These are phyloP conservation scores for Bombus waltoni DNA, from an alignment of 1,140 invertebrate species.

Conservation along the genomic window DNA sequence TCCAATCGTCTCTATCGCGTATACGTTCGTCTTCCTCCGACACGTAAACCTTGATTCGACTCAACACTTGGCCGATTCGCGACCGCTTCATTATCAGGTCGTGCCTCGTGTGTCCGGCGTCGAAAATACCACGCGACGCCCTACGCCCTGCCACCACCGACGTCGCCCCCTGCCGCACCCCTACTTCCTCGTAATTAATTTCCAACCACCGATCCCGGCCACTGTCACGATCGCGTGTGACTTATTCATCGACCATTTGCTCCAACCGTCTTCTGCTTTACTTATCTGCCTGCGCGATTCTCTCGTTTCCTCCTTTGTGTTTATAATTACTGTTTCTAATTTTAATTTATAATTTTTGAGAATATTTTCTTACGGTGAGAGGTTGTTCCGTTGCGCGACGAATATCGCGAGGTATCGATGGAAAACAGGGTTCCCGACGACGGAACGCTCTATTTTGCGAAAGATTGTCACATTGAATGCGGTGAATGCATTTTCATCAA, in stretches of 20 bases:
- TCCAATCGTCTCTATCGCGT: neutral
- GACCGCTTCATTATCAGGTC: conserved; percentile 58
- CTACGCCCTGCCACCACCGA: conserved; percentile 32
- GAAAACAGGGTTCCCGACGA: too few relatives aligned
- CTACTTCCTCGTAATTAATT: conserved; percentile 60
- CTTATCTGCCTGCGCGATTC: neutral
- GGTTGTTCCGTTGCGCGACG: too few relatives aligned
- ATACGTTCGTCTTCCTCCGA: neutral
- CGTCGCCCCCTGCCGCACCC: neutral
- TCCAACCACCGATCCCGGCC: conserved; percentile 38
- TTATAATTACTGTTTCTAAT: neutral
- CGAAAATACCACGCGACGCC: conserved; percentile 52
- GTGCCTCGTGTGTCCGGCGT: conserved; percentile 20
- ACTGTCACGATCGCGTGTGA: conserved; percentile 47
- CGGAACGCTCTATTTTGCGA: too few relatives aligned
- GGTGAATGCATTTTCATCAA: too few relatives aligned
- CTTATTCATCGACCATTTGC: conserved; percentile 58
- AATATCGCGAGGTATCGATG: too few relatives aligned
- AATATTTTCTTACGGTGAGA: too few relatives aligned
- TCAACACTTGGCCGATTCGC: conserved; percentile 36
- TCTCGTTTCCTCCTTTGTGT: neutral
- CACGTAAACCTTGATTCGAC: conserved; percentile 29
- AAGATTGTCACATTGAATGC: too few relatives aligned
- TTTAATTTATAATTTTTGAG: too few relatives aligned
- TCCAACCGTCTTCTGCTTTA: neutral